Evolutionary conservation across 2,113 vertebrate species (phyloP).

Genomic region (Raphicerus campestris): DNA sequence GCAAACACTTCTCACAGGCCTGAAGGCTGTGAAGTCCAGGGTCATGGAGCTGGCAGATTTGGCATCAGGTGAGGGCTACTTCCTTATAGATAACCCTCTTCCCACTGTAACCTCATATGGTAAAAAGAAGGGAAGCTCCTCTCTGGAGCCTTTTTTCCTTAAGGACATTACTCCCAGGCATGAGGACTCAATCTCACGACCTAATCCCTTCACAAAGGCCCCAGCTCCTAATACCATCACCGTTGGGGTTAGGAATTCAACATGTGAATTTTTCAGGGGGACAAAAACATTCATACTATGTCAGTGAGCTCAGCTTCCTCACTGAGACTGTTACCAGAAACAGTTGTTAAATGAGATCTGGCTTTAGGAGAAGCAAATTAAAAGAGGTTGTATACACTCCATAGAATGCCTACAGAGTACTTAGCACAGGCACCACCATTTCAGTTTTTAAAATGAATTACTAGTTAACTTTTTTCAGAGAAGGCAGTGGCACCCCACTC

Average conservation of each 20-base stretch:
- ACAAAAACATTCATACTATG: neutral
- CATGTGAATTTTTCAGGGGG: neutral
- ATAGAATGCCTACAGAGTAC: neutral
- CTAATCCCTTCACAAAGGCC: neutral
- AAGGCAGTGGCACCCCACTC: too few relatives aligned
- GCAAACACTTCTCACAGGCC: neutral
- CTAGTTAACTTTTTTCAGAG: neutral
- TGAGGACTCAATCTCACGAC: neutral
- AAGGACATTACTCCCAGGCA: neutral
- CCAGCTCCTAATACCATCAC: neutral
- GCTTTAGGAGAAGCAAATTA: neutral
- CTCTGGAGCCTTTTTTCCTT: neutral
- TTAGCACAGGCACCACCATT: neutral
- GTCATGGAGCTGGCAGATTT: neutral
- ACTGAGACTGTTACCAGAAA: neutral
- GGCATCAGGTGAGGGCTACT: neutral
- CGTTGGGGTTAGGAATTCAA: neutral
- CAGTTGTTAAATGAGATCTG: neutral
- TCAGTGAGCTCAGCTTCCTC: neutral
- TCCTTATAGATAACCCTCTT: neutral
- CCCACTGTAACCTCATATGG: neutral
- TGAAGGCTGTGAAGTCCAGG: neutral
- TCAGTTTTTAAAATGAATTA: conserved; percentile 9
- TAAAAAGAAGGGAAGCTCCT: neutral
- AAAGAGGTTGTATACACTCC: neutral